These are phyloP conservation scores for Mus spicilegus DNA, from an alignment of 2,113 vertebrate genomes.

Conservation along the genomic window DNA sequence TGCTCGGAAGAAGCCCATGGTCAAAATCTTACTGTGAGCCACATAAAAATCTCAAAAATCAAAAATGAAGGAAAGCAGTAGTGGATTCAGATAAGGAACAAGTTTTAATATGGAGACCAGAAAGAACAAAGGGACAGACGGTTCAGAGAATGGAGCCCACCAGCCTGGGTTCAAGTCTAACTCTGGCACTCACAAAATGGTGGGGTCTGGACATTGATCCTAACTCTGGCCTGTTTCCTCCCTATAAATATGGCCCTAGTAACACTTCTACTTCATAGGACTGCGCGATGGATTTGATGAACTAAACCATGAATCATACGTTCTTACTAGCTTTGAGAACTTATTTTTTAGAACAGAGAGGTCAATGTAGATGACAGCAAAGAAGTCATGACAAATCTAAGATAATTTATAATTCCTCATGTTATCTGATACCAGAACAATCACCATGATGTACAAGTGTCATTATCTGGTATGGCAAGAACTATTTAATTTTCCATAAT, in stretches of 20 bases:
- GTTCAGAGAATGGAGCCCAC: background rate
- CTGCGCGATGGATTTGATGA: too few relatives aligned
- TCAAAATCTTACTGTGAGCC: background rate
- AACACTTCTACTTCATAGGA: background rate
- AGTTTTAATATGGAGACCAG: background rate
- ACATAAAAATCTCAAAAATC: too few relatives aligned
- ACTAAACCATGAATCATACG: background rate
- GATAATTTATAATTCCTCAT: accelerated
- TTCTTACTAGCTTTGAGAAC: background rate
- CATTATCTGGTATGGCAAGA: too few relatives aligned
- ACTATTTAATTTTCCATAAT: background rate
- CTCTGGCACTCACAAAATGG: accelerated
- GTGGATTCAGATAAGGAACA: accelerated
- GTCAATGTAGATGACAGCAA: background rate
- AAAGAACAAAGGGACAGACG: accelerated
- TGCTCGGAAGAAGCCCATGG: background rate
- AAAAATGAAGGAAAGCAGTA: background rate
- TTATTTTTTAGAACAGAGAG: background rate
- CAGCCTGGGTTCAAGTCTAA: too few relatives aligned
- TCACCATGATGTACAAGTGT: accelerated
- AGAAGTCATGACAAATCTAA: background rate
- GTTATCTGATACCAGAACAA: too few relatives aligned
- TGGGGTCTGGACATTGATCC: background rate
- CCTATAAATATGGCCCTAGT: background rate
- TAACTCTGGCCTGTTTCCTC: background rate